A percentile compares a stretch with the other conserved stretches of the same genome.
phyloP scores from a whole-genome alignment of 2,888 invertebrate genomes.

The Chloroclystis v-ata region DNA sequence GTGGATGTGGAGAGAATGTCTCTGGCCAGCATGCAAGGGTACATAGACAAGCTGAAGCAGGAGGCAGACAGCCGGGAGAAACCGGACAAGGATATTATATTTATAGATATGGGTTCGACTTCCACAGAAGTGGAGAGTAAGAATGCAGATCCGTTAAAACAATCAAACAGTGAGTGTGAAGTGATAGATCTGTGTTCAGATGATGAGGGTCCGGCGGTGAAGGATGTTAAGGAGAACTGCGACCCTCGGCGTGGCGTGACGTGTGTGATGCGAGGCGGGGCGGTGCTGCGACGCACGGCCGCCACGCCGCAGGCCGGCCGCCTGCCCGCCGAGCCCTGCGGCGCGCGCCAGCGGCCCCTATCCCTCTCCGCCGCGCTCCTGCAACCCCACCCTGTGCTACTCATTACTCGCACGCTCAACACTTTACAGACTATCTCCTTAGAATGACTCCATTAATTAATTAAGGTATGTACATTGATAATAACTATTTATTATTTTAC shows the following conservation, averaged over 20 bases:
- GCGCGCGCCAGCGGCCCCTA: constrained; percentile 64
- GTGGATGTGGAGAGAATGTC: constrained; percentile 68
- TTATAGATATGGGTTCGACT: constrained; percentile 58
- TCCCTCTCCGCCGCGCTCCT: constrained; percentile 52
- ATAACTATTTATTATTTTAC: constrained; percentile 63
- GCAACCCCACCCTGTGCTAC: constrained; percentile 66
- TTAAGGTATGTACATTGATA: constrained; percentile 51
- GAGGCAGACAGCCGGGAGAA: constrained; percentile 44
- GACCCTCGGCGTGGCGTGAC: constrained; percentile 63
- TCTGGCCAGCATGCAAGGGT: constrained; percentile 58
- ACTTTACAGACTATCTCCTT: constrained; percentile 71
- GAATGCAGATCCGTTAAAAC: constrained; percentile 53
- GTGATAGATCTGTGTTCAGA: constrained; percentile 84
- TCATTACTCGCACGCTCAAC: constrained; percentile 65
- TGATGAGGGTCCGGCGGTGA: constrained; percentile 73
- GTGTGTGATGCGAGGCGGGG: constrained; percentile 63
- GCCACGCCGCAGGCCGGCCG: constrained; percentile 54
- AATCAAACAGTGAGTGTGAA: constrained; percentile 64
- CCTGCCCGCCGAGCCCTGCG: constrained; percentile 64
- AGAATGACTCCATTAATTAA: constrained; percentile 57
- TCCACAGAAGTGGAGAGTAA: constrained; percentile 44
- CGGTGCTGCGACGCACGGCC: constrained; percentile 57
- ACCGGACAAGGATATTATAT: constrained; percentile 65
- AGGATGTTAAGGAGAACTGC: constrained; percentile 62
- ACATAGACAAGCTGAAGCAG: constrained; percentile 51